phyloP scores from a whole-genome alignment of 92 coral and sea anemone species.

The Siderastrea siderea region DNA sequence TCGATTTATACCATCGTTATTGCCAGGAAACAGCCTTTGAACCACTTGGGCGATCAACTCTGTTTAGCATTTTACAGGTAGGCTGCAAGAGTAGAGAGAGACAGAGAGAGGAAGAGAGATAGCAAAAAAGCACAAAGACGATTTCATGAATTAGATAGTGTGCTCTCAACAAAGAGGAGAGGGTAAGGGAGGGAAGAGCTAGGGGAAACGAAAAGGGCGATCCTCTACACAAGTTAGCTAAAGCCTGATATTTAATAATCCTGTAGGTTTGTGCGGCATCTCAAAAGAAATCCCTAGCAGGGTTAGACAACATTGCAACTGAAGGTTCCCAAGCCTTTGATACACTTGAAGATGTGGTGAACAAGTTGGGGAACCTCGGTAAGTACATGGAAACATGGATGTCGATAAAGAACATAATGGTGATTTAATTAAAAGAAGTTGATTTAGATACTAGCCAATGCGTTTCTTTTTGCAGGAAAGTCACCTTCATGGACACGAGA shows the following conservation, averaged over 20 bases:
- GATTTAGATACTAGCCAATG: not conserved
- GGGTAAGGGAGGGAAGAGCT: no score
- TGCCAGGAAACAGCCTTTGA: conserved; percentile 54
- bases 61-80: conserved; percentile 65
- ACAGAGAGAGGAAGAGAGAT: not conserved
- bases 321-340: conserved; percentile 50
- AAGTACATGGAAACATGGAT: not conserved
- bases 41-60: conserved; percentile 62
- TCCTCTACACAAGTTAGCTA: no score
- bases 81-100: not conserved
- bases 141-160: no score
- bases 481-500: conserved; percentile 20
- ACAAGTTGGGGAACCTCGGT: conserved; percentile 24
- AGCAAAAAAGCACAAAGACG: not conserved
- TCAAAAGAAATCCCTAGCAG: conserved; percentile 20
- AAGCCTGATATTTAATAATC: not conserved
- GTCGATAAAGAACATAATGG: not conserved
- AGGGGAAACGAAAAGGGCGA: no score
- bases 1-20: conserved; percentile 43
- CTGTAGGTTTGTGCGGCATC: conserved; percentile 42
- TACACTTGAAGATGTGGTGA: conserved; percentile 46
- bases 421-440: not conserved
- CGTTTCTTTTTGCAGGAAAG: conserved; percentile 14
- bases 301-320: conserved; percentile 33
- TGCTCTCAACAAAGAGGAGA: no score